Evolutionary conservation across 2,888 invertebrate genomes (phyloP), one percentile per base, ranked within the genome.

Genomic region (Formica aserva): DNA sequence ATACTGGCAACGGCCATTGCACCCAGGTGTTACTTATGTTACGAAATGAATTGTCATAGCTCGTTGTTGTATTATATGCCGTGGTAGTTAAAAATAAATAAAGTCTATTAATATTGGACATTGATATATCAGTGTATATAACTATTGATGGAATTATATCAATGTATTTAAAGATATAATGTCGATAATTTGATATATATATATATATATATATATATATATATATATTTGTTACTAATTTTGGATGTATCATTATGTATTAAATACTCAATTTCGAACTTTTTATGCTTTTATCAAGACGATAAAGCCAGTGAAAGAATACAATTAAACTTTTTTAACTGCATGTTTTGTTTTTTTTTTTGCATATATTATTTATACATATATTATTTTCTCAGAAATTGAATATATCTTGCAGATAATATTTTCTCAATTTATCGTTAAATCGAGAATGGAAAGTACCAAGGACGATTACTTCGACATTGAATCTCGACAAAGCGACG

Each of bases 1-100:
- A 60, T 45, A 62, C 32, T 32, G 22, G 66, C 63, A 45, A 66
- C 67, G 80, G 35, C 41, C 60, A 66, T 71, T 67, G 80, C 72
- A 76, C 76, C 72, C 65, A n/a, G 26, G 60, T 9, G 52, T 62
- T 62, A 45, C 45, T 74, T 82, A 75, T 35, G 6, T 35, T 35
- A 5, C 6, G 0, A 35, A 67, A 82, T 76, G 80, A 77, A 55
- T 38, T 15, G 32, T 60, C 32, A 32, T 45, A n/a, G 8, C 11
- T 67, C 9, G 63, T 45, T 22, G n/a, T 52, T 41, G 35, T 45
- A 18, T 60, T 45, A 45, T 57, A 41, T n/a, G n/a, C 18, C 8
- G 13, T 45, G 22, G 13, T 35, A 72, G 48, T 35, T 72, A 13
- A 57, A 57, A n/a, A 55, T 15, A 26, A 29, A 22, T n/a, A 15